Evolutionary conservation across 2,797 vertebrate species (phyloP).

Genomic region (Novumbra hubbsi): DNA sequence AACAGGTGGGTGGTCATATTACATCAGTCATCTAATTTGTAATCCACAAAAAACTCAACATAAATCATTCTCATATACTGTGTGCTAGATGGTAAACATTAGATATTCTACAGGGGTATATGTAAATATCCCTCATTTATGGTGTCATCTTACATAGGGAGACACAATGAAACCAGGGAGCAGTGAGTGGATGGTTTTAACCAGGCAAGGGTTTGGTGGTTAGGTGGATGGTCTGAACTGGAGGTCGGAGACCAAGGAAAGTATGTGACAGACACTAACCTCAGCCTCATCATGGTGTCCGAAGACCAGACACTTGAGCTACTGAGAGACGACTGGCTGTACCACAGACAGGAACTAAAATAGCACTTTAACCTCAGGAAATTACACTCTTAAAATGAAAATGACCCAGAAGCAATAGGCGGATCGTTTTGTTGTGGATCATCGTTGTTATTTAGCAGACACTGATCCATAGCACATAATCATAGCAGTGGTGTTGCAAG

Average conservation of each 20-base stretch:
- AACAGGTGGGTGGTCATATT: constrained; percentile 71
- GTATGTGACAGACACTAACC: constrained; percentile 12
- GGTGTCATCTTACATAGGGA: background rate
- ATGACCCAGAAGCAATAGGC: background rate
- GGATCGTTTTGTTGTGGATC: background rate
- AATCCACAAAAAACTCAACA: background rate
- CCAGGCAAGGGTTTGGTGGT: constrained; percentile 16
- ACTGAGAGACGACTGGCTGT: background rate
- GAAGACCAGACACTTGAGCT: background rate
- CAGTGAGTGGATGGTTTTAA: background rate
- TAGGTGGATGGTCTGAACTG: constrained; percentile 36
- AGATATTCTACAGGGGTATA: background rate
- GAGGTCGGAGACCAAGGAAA: constrained; percentile 42
- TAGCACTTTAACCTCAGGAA: background rate
- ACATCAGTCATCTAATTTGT: background rate
- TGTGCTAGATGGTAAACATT: background rate
- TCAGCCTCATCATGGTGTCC: background rate
- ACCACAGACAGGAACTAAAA: background rate
- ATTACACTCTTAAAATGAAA: constrained; percentile 3
- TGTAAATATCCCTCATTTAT: background rate
- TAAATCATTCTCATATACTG: background rate
- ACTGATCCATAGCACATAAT: too few relatives aligned
- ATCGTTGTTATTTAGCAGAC: background rate
- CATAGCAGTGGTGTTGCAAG: too few relatives aligned
- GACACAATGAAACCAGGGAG: background rate